A percentile compares a stretch with the other conserved stretches of the same genome.
These are phyloP conservation scores for Mormyrus lacerda DNA, from an alignment of 2,113 vertebrate genomes.

Conservation along the genomic window DNA sequence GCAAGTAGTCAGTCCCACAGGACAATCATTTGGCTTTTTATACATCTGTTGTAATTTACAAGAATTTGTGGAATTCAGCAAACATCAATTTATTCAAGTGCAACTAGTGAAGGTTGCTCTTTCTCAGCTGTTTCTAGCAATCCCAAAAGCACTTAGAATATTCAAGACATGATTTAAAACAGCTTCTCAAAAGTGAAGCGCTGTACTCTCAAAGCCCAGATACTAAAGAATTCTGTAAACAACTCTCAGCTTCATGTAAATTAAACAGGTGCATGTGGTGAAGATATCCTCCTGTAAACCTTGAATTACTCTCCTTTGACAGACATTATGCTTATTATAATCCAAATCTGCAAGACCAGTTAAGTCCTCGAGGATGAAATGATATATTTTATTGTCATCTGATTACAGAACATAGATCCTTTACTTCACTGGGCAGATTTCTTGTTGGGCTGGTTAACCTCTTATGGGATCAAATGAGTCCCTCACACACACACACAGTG, in stretches of 20 bases:
- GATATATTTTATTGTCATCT: not conserved
- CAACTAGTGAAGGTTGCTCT: slow-evolving; percentile 22
- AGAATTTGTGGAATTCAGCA: slow-evolving; percentile 48
- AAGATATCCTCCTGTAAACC: slow-evolving; percentile 8
- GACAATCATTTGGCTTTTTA: slow-evolving; percentile 47
- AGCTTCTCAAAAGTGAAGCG: slow-evolving; percentile 36
- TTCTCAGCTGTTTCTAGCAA: slow-evolving; percentile 42
- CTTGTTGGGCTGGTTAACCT: not conserved
- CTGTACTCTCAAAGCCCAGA: slow-evolving; percentile 3
- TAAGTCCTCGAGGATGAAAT: not conserved
- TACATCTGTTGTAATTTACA: slow-evolving; percentile 40
- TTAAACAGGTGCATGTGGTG: slow-evolving; percentile 13
- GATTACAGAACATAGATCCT: not conserved
- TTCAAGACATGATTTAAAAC: slow-evolving; percentile 13
- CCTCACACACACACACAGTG: not conserved
- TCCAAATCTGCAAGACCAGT: slow-evolving; percentile 6
- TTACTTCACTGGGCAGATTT: not conserved
- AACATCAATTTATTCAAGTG: slow-evolving; percentile 40
- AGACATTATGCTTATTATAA: slow-evolving; percentile 16
- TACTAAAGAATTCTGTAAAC: slow-evolving; percentile 10
- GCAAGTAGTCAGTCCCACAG: slow-evolving; percentile 31
- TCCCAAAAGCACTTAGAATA: slow-evolving; percentile 15
- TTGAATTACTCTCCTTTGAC: slow-evolving; percentile 6
- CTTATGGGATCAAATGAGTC: not conserved
- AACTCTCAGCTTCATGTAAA: slow-evolving; percentile 23